These are phyloP conservation scores for Phacellophora camtschatica DNA, from an alignment of 30 jellyfish, hydroid and myxozoan genomes.

Conservation along the genomic window DNA sequence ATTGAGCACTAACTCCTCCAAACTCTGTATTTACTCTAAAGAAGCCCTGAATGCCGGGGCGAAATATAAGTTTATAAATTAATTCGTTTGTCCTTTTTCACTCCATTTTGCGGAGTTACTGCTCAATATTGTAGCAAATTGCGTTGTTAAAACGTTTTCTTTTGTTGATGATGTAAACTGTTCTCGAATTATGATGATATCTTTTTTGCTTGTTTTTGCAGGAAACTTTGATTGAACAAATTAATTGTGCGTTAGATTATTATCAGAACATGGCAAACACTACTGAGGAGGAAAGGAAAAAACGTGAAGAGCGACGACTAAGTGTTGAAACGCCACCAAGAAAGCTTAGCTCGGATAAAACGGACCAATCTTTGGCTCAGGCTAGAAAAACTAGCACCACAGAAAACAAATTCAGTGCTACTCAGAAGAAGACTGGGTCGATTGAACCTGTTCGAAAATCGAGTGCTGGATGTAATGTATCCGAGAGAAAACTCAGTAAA, in stretches of 20 bases:
- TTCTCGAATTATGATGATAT: no score
- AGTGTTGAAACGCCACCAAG: conserved; percentile 36
- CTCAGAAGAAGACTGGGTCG: conserved; percentile 35
- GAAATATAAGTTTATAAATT: no score
- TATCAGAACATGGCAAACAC: conserved; percentile 89
- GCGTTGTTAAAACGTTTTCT: no score
- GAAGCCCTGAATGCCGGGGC: no score
- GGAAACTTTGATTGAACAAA: conserved; percentile 76
- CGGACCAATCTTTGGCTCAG: background rate
- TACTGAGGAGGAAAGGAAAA: conserved; percentile 86
- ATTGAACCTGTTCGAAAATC: conserved; percentile 45
- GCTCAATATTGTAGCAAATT: no score
- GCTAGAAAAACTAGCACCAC: conserved; percentile 10
- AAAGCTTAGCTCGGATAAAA: conserved; percentile 43
- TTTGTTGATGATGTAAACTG: no score
- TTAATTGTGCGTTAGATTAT: conserved; percentile 81
- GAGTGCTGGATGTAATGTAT: conserved; percentile 50
- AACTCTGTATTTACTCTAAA: no score
- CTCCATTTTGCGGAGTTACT: no score
- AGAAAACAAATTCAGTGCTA: conserved; percentile 39
- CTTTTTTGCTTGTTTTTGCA: background rate
- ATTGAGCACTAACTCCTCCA: no score
- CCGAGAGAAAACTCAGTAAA: conserved; percentile 66
- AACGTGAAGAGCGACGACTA: conserved; percentile 60
- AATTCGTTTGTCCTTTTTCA: no score